Percentiles rank a stretch among this genome's conserved stretches.
These are phyloP conservation scores for Melanostoma mellinum DNA, from an alignment of 2,888 invertebrate species.

Conservation along the genomic window DNA sequence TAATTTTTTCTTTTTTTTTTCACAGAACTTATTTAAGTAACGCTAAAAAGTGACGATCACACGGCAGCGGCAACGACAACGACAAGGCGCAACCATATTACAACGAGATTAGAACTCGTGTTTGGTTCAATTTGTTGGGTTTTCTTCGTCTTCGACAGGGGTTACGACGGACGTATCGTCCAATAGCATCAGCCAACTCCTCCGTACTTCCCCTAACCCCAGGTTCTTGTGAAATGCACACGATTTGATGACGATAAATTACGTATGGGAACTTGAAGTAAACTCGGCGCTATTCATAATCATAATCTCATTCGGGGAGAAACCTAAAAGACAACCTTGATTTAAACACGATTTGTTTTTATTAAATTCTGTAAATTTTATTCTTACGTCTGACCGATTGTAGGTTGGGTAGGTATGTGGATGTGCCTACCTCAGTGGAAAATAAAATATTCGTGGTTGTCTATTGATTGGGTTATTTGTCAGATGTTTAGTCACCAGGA, in stretches of 20 bases:
- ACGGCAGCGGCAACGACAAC: not conserved
- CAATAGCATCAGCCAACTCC: no score
- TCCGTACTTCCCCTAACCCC: no score
- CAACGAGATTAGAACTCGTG: slow-evolving; percentile 16
- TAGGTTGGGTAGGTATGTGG: no score
- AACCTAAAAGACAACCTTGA: slow-evolving; percentile 59
- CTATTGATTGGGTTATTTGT: no score
- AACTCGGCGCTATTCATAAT: not conserved
- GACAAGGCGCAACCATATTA: slow-evolving; percentile 13
- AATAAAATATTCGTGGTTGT: no score
- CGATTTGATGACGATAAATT: slow-evolving; percentile 13
- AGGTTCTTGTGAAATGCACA: no score
- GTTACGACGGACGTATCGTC: not conserved
- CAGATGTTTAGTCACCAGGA: no score
- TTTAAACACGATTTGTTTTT: slow-evolving; percentile 20
- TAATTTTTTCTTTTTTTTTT: not conserved
- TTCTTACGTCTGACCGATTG: no score
- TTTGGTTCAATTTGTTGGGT: slow-evolving; percentile 12
- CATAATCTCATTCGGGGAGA: slow-evolving; percentile 9
- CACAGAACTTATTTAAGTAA: slow-evolving; percentile 30
- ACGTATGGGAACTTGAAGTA: not conserved
- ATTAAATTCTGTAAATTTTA: no score
- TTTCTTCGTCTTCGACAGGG: slow-evolving; percentile 17
- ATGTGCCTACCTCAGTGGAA: no score
- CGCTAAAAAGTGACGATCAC: slow-evolving; percentile 20